Base-by-base conservation (phyloP, 2,113 vertebrate species). In the Hemicordylus capensis region DNA sequence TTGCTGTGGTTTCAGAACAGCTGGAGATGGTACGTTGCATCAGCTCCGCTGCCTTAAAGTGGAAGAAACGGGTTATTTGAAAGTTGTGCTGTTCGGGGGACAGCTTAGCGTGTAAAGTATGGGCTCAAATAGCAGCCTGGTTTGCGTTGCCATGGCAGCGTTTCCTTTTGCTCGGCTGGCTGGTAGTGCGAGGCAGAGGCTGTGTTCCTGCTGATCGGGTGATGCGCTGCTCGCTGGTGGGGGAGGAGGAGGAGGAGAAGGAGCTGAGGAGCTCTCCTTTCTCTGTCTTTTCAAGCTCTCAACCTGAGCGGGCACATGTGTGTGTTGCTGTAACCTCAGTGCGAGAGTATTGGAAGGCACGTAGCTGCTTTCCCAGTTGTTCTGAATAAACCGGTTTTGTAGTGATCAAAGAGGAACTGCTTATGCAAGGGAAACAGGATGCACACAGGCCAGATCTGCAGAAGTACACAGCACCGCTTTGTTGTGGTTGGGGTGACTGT, bases 91-190 rank as follows among this genome's bases (percentile, higher is more conserved):
- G 74, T 80, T 59, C 48, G 56, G 10, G 82, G 86, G 77, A 87
- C 37, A 70, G 81, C 82, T 81, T 83, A 85, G 82, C 58, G 80
- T 84, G 93, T 83, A 44, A 70, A 54, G 92, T 87, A 88, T 87
- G 93, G 95, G 96, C 96, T 97, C 95, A 93, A 90, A 95, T 97
- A 96, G 96, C 96, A 95, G 94, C 95, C 96, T 97, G 95, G 96
- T 97, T 97, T 97, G 95, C 92, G 97, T 98, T 97, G 96, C 96
- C 96, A 97, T 97, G 96, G 97, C 78, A 94, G 97, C 95, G 90
- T 96, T 97, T 98, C 97, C 96, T 97, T 95, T 87, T 82, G 72
- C 96, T 97, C 96, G 95, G 85, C 69, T 96, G 97, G 96, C 96
- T 95, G 93, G 96, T 97, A 96, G 97, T 95, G 91, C 96, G 96